These are phyloP conservation scores for Sebastolobus alascanus DNA, from an alignment of 2,797 vertebrate genomes.

Conservation along the genomic window DNA sequence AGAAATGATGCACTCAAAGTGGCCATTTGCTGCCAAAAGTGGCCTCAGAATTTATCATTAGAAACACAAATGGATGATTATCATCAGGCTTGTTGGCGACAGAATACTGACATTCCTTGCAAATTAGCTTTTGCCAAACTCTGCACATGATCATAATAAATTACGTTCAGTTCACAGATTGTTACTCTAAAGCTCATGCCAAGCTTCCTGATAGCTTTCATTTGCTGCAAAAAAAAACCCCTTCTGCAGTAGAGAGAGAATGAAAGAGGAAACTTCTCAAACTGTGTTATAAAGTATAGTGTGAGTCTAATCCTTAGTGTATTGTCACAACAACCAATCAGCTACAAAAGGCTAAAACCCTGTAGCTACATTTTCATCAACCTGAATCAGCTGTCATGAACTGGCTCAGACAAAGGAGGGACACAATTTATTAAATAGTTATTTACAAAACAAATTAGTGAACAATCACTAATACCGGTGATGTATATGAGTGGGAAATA, in stretches of 20 bases:
- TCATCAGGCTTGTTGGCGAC: not conserved
- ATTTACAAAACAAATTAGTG: not conserved
- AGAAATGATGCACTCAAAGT: too few species aligned
- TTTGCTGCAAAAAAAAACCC: slow-evolving; percentile 4
- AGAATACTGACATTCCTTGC: not conserved
- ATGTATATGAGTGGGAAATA: too few species aligned
- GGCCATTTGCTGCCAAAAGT: too few species aligned
- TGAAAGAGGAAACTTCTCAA: not conserved
- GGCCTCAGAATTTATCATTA: not conserved
- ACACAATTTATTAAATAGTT: not conserved
- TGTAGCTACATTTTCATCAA: not conserved
- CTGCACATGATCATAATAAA: slow-evolving; percentile 22
- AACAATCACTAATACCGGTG: not conserved
- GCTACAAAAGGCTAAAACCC: not conserved
- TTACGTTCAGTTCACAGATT: slow-evolving; percentile 20
- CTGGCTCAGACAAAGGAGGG: not conserved
- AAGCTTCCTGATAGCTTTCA: slow-evolving; percentile 23
- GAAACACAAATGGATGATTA: not conserved
- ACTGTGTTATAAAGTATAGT: too few species aligned
- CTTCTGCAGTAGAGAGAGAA: not conserved
- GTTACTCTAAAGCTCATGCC: slow-evolving; percentile 2
- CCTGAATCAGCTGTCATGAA: not conserved
- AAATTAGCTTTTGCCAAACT: slow-evolving; percentile 18
- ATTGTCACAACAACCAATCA: not conserved
- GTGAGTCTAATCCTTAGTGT: too few species aligned